A percentile compares a stretch with the other conserved stretches of the same genome.
Evolutionary conservation across 2,888 invertebrate genomes (phyloP).

Genomic region (Siphlonurus alternatus): DNA sequence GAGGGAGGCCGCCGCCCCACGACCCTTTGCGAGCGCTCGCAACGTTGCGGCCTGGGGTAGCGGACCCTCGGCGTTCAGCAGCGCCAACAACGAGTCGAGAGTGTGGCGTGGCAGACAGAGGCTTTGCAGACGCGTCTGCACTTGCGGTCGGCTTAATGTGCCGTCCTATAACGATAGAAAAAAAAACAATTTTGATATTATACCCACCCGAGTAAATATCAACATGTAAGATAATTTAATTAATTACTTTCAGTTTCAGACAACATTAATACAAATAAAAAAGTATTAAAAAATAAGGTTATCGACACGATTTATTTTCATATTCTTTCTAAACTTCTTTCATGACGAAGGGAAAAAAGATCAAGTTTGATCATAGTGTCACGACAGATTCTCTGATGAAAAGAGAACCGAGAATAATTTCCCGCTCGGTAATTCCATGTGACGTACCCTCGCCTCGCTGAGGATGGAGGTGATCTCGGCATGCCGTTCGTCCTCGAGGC

Average conservation of each 20-base stretch:
- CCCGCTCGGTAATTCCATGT: too few species aligned
- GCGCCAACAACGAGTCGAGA: constrained; percentile 40
- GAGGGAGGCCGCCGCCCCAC: constrained; percentile 42
- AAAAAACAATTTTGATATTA: constrained; percentile 20
- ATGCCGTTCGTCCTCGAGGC: constrained; percentile 44
- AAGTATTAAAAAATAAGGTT: too few species aligned
- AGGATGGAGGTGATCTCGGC: constrained; percentile 21
- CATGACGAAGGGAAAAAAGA: too few species aligned
- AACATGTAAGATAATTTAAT: too few species aligned
- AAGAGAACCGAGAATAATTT: too few species aligned
- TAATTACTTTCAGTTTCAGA: too few species aligned
- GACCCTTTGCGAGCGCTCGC: constrained; percentile 45
- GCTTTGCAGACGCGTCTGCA: constrained; percentile 48
- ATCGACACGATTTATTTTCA: too few species aligned
- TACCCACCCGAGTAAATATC: too few species aligned
- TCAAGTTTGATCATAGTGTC: too few species aligned
- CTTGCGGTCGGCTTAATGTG: constrained; percentile 47
- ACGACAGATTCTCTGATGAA: too few species aligned
- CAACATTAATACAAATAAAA: too few species aligned
- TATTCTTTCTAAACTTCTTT: too few species aligned
- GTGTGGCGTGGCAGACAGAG: constrained; percentile 50
- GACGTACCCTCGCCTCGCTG: constrained; percentile 20
- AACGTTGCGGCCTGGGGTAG: constrained; percentile 43
- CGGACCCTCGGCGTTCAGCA: constrained; percentile 49
- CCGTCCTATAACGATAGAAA: constrained; percentile 30